A percentile compares a stretch with the other conserved stretches of the same genome.
phyloP scores from a whole-genome alignment of 2,113 vertebrate species.

The Hyaena hyaena region DNA sequence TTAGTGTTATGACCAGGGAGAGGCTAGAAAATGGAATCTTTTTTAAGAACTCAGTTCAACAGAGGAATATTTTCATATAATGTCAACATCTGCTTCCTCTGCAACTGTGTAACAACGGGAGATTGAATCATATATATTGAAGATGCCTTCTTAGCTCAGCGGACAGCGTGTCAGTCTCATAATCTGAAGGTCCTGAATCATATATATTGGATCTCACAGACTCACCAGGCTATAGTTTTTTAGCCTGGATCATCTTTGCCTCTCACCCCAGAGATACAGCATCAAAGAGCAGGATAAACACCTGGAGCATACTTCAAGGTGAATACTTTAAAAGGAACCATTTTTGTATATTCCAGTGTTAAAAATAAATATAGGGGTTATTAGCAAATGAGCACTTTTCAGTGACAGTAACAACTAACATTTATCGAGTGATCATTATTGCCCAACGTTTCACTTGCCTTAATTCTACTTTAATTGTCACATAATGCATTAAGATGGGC shows the following conservation, averaged over 20 bases:
- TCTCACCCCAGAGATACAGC: neutral
- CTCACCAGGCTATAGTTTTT: neutral
- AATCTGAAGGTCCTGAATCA: neutral
- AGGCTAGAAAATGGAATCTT: neutral
- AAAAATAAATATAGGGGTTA: neutral
- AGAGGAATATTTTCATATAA: neutral
- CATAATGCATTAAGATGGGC: neutral
- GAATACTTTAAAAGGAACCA: neutral
- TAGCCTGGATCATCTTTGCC: neutral
- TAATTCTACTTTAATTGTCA: constrained; percentile 8
- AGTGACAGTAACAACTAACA: neutral
- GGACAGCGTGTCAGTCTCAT: too few relatives aligned
- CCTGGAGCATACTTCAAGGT: neutral
- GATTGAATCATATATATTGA: neutral
- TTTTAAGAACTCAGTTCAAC: neutral
- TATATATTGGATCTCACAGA: neutral
- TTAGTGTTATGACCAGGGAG: neutral
- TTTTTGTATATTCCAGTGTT: neutral
- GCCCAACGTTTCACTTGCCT: neutral
- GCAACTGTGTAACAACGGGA: neutral
- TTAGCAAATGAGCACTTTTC: neutral
- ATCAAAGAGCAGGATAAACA: neutral
- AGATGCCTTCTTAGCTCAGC: too few relatives aligned
- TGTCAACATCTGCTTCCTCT: neutral
- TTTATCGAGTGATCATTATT: neutral